phyloP scores from a whole-genome alignment of 2,888 invertebrate genomes.

The Agrotis exclamationis region DNA sequence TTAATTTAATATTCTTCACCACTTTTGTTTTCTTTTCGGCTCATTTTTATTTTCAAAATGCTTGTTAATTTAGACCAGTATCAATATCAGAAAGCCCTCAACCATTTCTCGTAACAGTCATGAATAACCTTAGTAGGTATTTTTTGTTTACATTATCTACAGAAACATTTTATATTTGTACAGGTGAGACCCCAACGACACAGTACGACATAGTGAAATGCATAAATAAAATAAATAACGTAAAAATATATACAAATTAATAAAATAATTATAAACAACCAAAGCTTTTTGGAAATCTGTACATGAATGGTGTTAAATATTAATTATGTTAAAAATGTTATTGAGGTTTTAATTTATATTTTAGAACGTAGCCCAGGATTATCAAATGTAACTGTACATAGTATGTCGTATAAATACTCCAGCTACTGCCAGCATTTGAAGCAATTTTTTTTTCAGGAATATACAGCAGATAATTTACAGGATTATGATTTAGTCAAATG shows the following conservation, averaged over 20 bases:
- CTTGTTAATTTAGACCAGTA: background rate
- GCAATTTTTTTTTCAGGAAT: slow-evolving; percentile 10
- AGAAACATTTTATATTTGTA: background rate
- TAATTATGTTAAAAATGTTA: too few relatives aligned
- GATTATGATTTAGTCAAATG: slow-evolving; percentile 1
- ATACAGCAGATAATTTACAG: slow-evolving; percentile 8
- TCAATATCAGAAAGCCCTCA: background rate
- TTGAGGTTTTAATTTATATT: background rate
- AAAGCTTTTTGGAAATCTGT: slow-evolving; percentile 65
- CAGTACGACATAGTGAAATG: slow-evolving; percentile 59
- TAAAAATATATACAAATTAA: slow-evolving; percentile 46
- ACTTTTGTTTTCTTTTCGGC: background rate
- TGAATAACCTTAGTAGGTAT: background rate
- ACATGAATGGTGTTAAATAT: slow-evolving; percentile 47
- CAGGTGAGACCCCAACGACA: slow-evolving; percentile 57
- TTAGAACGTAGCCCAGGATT: background rate
- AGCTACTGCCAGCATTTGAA: background rate
- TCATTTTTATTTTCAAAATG: background rate
- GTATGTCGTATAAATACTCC: background rate
- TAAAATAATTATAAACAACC: slow-evolving; percentile 36
- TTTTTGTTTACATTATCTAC: slow-evolving; percentile 4
- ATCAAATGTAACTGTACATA: background rate
- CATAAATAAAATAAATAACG: slow-evolving; percentile 41
- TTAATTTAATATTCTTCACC: background rate
- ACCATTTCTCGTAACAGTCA: background rate